Percentiles rank a stretch among this genome's conserved stretches.
phyloP scores from a whole-genome alignment of 1,140 invertebrate genomes.

The Sitobion miscanthi region DNA sequence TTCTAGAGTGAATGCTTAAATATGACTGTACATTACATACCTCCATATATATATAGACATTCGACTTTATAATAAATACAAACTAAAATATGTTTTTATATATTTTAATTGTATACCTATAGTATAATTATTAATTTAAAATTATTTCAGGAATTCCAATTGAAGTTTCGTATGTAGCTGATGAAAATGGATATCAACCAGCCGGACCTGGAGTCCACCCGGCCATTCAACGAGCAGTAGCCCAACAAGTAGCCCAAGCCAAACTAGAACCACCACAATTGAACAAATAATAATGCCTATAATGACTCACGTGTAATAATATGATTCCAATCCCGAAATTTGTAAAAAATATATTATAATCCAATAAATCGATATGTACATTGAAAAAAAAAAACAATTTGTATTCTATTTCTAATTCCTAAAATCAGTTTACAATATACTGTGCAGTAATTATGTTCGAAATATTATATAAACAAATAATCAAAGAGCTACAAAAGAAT shows the following conservation, averaged over 20 bases:
- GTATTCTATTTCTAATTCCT: conserved; percentile 19
- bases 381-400: neutral
- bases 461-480: neutral
- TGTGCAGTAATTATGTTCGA: neutral
- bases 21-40: neutral
- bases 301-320: neutral
- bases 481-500: too few relatives aligned
- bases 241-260: conserved; percentile 60
- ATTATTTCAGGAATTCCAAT: conserved; percentile 57
- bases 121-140: neutral
- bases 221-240: conserved; percentile 60
- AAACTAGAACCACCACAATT: conserved; percentile 44
- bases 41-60: neutral
- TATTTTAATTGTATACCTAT: neutral
- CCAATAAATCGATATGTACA: neutral
- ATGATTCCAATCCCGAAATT: neutral
- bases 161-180: conserved; percentile 69
- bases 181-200: conserved; percentile 72
- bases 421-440: neutral
- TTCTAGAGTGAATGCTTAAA: neutral
- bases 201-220: conserved; percentile 62
- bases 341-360: neutral
- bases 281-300: neutral
- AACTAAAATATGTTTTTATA: neutral
- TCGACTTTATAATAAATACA: neutral